Evolutionary conservation across 2,797 vertebrate genomes (phyloP).

Genomic region (Acanthurus tractus): DNA sequence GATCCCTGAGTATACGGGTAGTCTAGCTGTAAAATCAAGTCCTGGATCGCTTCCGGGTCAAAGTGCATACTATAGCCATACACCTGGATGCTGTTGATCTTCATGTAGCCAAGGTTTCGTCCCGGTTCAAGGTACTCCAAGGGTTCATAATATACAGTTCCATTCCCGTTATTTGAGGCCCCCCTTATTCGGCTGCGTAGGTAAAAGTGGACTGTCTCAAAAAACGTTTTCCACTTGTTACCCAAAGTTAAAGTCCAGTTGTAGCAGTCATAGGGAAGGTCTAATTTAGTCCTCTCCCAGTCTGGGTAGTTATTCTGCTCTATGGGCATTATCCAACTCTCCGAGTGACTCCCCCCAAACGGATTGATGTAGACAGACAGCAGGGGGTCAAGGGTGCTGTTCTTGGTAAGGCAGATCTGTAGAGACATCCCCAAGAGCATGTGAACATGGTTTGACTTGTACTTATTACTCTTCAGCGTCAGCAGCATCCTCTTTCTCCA

Average conservation of each 20-base stretch:
- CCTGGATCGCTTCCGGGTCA: constrained; percentile 96
- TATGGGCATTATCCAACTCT: constrained; percentile 99
- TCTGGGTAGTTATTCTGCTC: constrained; percentile 95
- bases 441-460: constrained; percentile 96
- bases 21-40: constrained; percentile 97
- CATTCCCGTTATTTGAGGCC: constrained; percentile 87
- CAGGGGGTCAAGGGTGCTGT: constrained; percentile 96
- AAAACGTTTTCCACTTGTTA: constrained; percentile 99
- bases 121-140: constrained; percentile 94
- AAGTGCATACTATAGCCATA: constrained; percentile 99
- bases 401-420: constrained; percentile 97
- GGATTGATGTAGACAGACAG: constrained; percentile 96
- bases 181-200: constrained; percentile 93
- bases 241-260: constrained; percentile 98
- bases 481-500: constrained; percentile 98
- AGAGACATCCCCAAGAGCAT: constrained; percentile 97
- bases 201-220: constrained; percentile 98
- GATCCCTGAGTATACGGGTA: constrained; percentile 99
- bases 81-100: constrained; percentile 97
- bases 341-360: constrained; percentile 98
- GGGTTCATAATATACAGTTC: constrained; percentile 93
- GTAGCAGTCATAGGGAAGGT: constrained; percentile 94
- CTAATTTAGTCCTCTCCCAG: constrained; percentile 98
- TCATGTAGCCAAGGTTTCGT: constrained; percentile 96
- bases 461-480: constrained; percentile 98